Conservation (phyloP, 1,140 invertebrate species). For the Drosophila ananassae region DNA sequence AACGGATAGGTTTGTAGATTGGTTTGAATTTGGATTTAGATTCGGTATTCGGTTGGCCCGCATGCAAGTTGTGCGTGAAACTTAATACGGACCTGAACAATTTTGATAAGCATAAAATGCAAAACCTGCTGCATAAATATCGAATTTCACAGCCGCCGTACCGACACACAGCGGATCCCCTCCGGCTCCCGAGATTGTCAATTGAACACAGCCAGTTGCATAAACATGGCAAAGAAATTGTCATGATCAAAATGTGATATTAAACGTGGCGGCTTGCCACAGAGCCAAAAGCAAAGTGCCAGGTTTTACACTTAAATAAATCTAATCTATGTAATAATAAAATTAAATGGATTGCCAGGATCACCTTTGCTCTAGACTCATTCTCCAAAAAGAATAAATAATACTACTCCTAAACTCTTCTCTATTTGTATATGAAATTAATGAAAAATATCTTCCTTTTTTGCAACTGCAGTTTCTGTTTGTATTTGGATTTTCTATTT, state of each 20-base stretch:
- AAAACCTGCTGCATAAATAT: constrained; percentile 82
- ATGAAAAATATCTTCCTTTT: neutral
- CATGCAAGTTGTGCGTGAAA: constrained; percentile 70
- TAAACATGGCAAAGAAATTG: constrained; percentile 82
- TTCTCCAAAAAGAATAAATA: too few species aligned
- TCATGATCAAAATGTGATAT: constrained; percentile 82
- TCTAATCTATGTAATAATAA: neutral
- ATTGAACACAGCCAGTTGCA: constrained; percentile 79
- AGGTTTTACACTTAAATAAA: constrained; percentile 38
- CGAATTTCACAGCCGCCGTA: constrained; percentile 73
- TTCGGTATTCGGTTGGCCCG: constrained; percentile 44
- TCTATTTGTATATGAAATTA: too few species aligned
- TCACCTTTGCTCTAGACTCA: neutral
- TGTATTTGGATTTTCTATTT: constrained; percentile 57
- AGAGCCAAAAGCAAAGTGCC: constrained; percentile 33
- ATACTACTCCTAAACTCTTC: too few species aligned
- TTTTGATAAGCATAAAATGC: constrained; percentile 82
- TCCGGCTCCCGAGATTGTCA: constrained; percentile 66
- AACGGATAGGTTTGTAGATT: constrained; percentile 7
- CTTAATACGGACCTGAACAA: constrained; percentile 74
- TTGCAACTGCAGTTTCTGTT: constrained; percentile 17
- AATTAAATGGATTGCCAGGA: neutral
- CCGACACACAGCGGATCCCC: constrained; percentile 31
- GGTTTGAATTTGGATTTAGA: constrained; percentile 12
- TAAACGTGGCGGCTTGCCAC: constrained; percentile 65